Base-by-base conservation (phyloP, 1,140 invertebrate species). In the Grapholita molesta region DNA sequence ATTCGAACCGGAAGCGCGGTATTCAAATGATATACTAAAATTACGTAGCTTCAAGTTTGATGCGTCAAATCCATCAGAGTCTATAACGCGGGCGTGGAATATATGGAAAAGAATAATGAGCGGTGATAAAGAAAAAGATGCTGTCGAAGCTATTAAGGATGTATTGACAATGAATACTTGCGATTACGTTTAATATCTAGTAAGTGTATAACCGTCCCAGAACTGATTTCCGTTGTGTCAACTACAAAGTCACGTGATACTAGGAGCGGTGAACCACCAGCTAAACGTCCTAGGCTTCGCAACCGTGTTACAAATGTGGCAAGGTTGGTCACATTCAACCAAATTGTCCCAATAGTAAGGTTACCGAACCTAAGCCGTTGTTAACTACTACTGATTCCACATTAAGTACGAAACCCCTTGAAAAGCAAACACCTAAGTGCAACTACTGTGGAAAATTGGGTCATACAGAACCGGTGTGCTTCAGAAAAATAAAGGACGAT, bases 11-110 rank as follows among this genome's bases (percentile, higher is more conserved):
- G 67, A 68, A 57, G 30, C 24, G 5, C 5, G 67, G 8, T 68
- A 68, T 35, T 68, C 67, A 5, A 67, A 67, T n/a, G 67, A 68
- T 68, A 57, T 68, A 3, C n/a, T 68, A 12, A 68, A 68, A 24
- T 57, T 68, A n/a, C 25, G 67, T 1, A 55, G 33, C 23, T 68
- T 68, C 18, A 55, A 33, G 11, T 61, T 68, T 23, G 67, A 68
- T 9, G 1, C 11, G 18, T 7, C 67, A 3, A 57, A 57, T 23
- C 67, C 67, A 25, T 12, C 42, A 2, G 66, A 67, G n/a, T 67
- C 66, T 28, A 53, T 67, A 33, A 53, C 66, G 3, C 52, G 42
- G 15, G 66, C 66, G 6, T 67, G 66, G 66, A 48, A 52, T 24
- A 28, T 67, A 1, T 67, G 42, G 66, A 67, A 67, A n/a, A 9